phyloP scores from a whole-genome alignment of 2,888 invertebrate genomes.

The Pristionchus mayeri region DNA sequence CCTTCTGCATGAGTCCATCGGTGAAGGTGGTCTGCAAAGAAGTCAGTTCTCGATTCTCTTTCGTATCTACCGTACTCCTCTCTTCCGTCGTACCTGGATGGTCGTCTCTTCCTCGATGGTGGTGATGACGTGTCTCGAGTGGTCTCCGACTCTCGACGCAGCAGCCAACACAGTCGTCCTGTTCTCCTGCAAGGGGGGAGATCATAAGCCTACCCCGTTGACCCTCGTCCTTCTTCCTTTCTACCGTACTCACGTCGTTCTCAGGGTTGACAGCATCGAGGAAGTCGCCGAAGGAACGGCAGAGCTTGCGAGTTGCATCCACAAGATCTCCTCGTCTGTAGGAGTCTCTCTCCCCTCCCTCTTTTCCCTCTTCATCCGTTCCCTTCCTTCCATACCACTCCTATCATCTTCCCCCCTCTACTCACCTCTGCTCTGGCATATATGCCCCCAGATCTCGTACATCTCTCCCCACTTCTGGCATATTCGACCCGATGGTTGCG shows the following conservation, averaged over 20 bases:
- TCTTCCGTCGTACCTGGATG: conserved; percentile 54
- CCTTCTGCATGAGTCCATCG: conserved; percentile 91
- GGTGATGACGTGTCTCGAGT: conserved; percentile 85
- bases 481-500: conserved; percentile 94
- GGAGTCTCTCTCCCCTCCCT: not conserved
- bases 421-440: conserved; percentile 84
- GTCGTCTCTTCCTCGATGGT: conserved; percentile 49
- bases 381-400: not conserved
- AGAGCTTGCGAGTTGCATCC: conserved; percentile 92
- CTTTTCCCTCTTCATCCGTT: not conserved
- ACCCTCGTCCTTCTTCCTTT: not conserved
- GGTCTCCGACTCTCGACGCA: conserved; percentile 95
- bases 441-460: conserved; percentile 95
- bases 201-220: no score
- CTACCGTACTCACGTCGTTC: conserved; percentile 80
- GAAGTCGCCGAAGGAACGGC: conserved; percentile 91
- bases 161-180: conserved; percentile 93
- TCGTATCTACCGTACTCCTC: not conserved
- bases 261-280: conserved; percentile 96
- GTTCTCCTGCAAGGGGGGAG: conserved; percentile 81
- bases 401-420: not conserved
- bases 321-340: conserved; percentile 86
- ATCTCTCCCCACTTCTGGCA: conserved; percentile 92
- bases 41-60: not conserved
- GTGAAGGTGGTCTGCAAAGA: conserved; percentile 47